These are phyloP conservation scores for Brachylomia viminalis DNA, from an alignment of 2,888 invertebrate species.

Conservation along the genomic window DNA sequence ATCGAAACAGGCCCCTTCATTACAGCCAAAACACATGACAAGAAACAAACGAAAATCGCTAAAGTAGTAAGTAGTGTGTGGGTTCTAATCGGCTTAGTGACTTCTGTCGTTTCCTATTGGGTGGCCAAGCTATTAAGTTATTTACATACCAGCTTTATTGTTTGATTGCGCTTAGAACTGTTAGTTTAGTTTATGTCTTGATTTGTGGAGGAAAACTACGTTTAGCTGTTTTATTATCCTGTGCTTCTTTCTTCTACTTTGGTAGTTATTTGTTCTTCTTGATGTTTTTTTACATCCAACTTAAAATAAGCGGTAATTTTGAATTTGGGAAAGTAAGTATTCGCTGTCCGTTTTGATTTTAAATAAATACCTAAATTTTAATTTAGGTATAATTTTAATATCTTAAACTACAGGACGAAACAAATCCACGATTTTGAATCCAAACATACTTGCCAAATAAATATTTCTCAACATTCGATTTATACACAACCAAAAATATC, in stretches of 20 bases:
- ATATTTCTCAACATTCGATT: neutral
- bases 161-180: slow-evolving; percentile 55
- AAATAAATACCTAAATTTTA: neutral
- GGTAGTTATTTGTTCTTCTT: neutral
- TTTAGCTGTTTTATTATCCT: slow-evolving; percentile 11
- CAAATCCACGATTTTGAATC: neutral
- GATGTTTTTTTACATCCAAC: neutral
- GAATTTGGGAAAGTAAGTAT: neutral
- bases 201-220: slow-evolving; percentile 39
- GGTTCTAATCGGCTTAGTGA: neutral
- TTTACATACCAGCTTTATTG: slow-evolving; percentile 65
- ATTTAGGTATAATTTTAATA: neutral
- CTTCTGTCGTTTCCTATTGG: slow-evolving; percentile 26
- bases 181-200: slow-evolving; percentile 56
- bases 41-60: neutral
- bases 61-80: neutral
- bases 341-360: neutral
- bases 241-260: neutral
- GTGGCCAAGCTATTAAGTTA: slow-evolving; percentile 53
- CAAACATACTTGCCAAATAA: neutral
- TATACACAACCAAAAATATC: slow-evolving; percentile 7
- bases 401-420: neutral
- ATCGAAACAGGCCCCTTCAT: neutral
- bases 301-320: neutral
- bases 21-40: neutral